A percentile compares a stretch with the other conserved stretches of the same genome.
Evolutionary conservation across 2,888 invertebrate genomes (phyloP).

Genomic region (Myopa tessellatipennis): DNA sequence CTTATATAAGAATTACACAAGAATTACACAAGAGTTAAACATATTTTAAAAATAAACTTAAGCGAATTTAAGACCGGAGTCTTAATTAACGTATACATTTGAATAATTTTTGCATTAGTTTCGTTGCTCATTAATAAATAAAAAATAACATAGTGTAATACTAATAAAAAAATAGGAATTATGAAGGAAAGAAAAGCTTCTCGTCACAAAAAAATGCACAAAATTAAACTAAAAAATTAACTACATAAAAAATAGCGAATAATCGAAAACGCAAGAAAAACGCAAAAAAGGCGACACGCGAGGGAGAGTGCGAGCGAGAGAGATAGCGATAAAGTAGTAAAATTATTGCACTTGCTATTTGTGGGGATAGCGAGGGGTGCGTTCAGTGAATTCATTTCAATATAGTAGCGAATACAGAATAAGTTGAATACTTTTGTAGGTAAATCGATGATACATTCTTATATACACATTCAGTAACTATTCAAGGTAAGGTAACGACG

Average conservation of each 20-base stretch:
- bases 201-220: too few species aligned
- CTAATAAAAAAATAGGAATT: too few species aligned
- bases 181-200: too few species aligned
- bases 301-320: neutral
- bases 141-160: too few species aligned
- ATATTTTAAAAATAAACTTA: too few species aligned
- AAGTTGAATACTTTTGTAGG: constrained; percentile 57
- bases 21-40: too few species aligned
- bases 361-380: neutral
- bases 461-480: constrained; percentile 45
- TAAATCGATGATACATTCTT: constrained; percentile 55
- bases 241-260: too few species aligned
- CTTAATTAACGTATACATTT: constrained; percentile 28
- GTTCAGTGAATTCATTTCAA: neutral
- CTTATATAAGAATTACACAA: neutral
- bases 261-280: too few species aligned
- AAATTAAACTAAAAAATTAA: constrained; percentile 2
- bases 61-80: neutral
- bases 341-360: constrained; percentile 31
- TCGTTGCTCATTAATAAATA: too few species aligned
- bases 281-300: too few species aligned
- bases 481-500: constrained; percentile 60
- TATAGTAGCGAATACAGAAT: neutral
- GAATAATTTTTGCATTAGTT: constrained; percentile 9
- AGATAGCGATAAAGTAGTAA: neutral